Base-by-base conservation (phyloP, 2,888 invertebrate genomes). In the Aphidoletes aphidimyza region DNA sequence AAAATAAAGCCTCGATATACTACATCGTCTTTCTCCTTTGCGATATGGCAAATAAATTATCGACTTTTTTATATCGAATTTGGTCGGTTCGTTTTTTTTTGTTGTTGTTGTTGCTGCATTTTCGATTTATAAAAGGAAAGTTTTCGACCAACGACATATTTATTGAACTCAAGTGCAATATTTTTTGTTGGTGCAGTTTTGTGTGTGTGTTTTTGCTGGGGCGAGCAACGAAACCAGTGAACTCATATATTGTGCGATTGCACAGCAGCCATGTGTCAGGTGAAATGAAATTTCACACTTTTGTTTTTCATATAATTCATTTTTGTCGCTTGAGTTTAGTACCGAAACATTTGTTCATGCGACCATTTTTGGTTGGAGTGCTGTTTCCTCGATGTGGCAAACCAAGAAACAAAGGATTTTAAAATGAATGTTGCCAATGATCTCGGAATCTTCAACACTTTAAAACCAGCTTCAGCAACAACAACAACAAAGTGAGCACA, bases 221-320 rank as follows among this genome's bases (percentile, higher is more conserved):
- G n/a, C n/a, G n/a, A n/a, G n/a, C n/a, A n/a, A n/a, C n/a, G n/a
- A n/a, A n/a, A n/a, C 26, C 69, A 69, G 69, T 30, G 30, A 69
- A 69, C 69, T 69, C 26, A 26, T 54, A 0, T 14, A 30, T 69
- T 69, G 69, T 69, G 42, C 42, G 0, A 11, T 69, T 69, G 69
- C 6, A 26, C 22, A 2, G 54, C 5, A 8, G 54, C 54, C 26
- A 17, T 17, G 17, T 69, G 69, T 69, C 69, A 69, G 69, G 69
- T 69, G 69, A 69, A 69, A 30, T 69, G 69, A 69, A 69, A 69
- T 34, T 69, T 69, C 69, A 69, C 69, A 69, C 69, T 69, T 69
- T 69, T 69, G 30, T 69, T 69, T 69, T 69, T 69, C 69, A 69
- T n/a, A n/a, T 69, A 69, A 69, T 69, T 69, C 69, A 69, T 69